Percentiles rank a stretch among this genome's conserved stretches.
Conservation (phyloP, 2,888 invertebrate genomes). For the Leucozona laternaria region DNA sequence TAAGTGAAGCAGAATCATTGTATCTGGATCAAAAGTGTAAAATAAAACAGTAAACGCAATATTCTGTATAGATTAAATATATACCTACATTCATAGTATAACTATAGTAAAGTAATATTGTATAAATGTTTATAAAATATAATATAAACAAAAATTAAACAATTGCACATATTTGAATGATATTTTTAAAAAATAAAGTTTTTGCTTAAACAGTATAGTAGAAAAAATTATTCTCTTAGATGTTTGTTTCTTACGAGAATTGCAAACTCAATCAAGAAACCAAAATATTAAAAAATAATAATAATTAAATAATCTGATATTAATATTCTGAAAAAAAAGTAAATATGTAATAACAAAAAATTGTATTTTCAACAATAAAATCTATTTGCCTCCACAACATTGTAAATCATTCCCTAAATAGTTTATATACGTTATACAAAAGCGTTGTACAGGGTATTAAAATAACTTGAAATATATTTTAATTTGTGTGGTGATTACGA, state of each 20-base stretch:
- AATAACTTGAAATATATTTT: constrained; percentile 29
- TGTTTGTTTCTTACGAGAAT: constrained; percentile 72
- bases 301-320: background rate
- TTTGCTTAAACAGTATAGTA: constrained; percentile 71
- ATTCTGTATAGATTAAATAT: constrained; percentile 24
- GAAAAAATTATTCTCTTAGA: constrained; percentile 58
- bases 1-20: constrained; percentile 46
- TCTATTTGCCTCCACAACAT: background rate
- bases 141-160: background rate
- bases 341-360: background rate
- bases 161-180: constrained; percentile 48
- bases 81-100: background rate
- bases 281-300: constrained; percentile 13
- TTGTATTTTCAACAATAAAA: constrained; percentile 8
- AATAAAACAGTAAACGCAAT: constrained; percentile 51
- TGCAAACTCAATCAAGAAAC: constrained; percentile 75
- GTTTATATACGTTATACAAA: constrained; percentile 31
- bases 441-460: constrained; percentile 71
- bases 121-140: background rate
- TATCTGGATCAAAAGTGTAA: constrained; percentile 55
- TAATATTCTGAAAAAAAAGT: background rate
- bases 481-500: constrained; percentile 50
- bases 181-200: constrained; percentile 43
- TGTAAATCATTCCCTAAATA: background rate
- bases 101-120: background rate